A percentile compares a stretch with the other conserved stretches of the same genome.
These are phyloP conservation scores for Thereuonema tuberculata DNA, from an alignment of 1,140 invertebrate genomes.

Conservation along the genomic window DNA sequence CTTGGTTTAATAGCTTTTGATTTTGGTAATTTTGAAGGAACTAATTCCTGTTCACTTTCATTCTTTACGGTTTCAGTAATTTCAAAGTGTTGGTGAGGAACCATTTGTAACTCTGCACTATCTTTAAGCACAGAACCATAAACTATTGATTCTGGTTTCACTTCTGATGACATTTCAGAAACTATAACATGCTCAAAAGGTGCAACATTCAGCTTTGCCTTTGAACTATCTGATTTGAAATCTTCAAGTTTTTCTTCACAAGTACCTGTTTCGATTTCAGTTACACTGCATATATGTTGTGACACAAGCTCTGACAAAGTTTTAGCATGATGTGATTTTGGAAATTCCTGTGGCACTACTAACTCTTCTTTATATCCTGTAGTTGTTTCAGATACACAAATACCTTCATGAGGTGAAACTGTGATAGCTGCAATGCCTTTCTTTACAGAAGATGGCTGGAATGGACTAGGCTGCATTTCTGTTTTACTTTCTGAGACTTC, in stretches of 20 bases:
- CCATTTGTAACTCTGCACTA: background rate
- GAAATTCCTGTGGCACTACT: conserved; percentile 23
- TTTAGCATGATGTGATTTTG: conserved; percentile 29
- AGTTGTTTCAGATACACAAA: conserved; percentile 18
- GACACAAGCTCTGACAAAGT: conserved; percentile 37
- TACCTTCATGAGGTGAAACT: conserved; percentile 15
- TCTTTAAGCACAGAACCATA: background rate
- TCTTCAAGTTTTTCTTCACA: conserved; percentile 41
- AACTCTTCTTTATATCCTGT: conserved; percentile 16
- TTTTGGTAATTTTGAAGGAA: background rate
- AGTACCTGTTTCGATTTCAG: conserved; percentile 42
- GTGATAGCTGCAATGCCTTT: conserved; percentile 14
- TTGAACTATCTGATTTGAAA: background rate
- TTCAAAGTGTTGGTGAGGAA: background rate
- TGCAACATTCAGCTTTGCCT: conserved; percentile 10
- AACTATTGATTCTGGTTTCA: conserved; percentile 13
- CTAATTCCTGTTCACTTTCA: background rate
- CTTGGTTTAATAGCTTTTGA: background rate
- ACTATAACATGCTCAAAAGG: conserved; percentile 16
- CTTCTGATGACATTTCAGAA: conserved; percentile 8
- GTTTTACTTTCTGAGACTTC: conserved; percentile 1
- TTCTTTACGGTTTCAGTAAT: background rate
- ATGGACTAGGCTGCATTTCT: background rate
- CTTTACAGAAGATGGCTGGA: background rate
- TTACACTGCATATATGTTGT: conserved; percentile 45